Evolutionary conservation across 2,888 invertebrate genomes (phyloP).

Genomic region (Agrilus cyanescens): DNA sequence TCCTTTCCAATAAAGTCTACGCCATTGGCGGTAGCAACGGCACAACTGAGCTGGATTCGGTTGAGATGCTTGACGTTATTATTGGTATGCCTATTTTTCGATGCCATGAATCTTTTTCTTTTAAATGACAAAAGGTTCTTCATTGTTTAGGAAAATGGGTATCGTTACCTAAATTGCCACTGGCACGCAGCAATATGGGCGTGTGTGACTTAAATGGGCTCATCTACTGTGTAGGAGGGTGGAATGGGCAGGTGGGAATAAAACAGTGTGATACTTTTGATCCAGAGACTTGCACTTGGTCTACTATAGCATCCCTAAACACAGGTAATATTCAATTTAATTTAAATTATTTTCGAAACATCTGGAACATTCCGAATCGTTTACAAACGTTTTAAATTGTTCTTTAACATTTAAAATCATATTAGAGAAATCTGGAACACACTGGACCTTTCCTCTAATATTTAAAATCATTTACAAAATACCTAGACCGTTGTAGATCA

Average conservation of each 20-base stretch:
- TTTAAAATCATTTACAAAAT: too few species aligned
- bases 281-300: conserved; percentile 52
- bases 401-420: too few species aligned
- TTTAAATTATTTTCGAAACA: too few species aligned
- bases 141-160: conserved; percentile 26
- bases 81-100: conserved; percentile 25
- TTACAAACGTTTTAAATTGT: too few species aligned
- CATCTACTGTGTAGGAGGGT: conserved; percentile 71
- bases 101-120: neutral
- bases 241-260: conserved; percentile 58
- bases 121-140: neutral
- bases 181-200: conserved; percentile 58
- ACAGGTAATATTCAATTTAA: conserved; percentile 41
- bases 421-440: too few species aligned
- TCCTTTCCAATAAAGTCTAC: conserved; percentile 55
- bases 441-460: too few species aligned
- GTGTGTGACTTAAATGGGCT: conserved; percentile 51
- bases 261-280: conserved; percentile 63
- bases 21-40: conserved; percentile 79
- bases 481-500: too few species aligned
- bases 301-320: conserved; percentile 53
- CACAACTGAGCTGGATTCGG: conserved; percentile 62
- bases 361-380: too few species aligned
- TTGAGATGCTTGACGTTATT: conserved; percentile 48
- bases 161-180: conserved; percentile 41